Evolutionary conservation across 2,113 vertebrate genomes (phyloP).

Genomic region (Myotis davidii): DNA sequence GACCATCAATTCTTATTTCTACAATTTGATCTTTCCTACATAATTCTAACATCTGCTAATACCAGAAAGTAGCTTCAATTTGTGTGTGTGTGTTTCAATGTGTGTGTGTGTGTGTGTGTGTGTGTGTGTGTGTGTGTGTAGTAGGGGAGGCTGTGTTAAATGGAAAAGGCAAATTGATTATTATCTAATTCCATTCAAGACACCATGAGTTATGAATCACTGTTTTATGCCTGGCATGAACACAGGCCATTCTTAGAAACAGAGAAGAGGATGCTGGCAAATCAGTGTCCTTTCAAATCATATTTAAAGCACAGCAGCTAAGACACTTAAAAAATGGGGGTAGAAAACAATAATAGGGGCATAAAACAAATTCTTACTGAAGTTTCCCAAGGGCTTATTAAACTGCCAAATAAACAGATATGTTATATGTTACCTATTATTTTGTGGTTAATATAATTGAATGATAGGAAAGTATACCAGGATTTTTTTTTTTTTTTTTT

Average conservation of each 20-base stretch:
- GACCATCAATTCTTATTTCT: not conserved
- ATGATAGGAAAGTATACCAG: not conserved
- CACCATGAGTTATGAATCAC: not conserved
- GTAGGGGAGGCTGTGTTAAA: not conserved
- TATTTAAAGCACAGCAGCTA: not conserved
- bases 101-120: not conserved
- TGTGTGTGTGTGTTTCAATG: not conserved
- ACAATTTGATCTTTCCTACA: not conserved
- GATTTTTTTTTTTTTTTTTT: not conserved
- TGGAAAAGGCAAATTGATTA: not conserved
- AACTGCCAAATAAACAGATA: not conserved
- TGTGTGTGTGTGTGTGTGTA: not conserved
- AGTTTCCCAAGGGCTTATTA: not conserved
- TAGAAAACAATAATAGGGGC: not conserved
- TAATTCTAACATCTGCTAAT: not conserved
- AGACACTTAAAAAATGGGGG: not conserved
- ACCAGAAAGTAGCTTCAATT: not conserved
- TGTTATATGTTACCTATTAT: not conserved
- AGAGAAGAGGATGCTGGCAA: not conserved
- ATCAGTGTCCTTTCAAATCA: not conserved
- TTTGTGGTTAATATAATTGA: not conserved
- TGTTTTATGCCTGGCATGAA: not conserved
- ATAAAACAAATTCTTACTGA: not conserved
- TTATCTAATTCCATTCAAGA: not conserved
- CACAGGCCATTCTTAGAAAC: not conserved